Percentiles rank a stretch among this genome's conserved stretches.
Evolutionary conservation across 2,888 invertebrate genomes (phyloP).

Genomic region (Ceratothoa steindachneri): DNA sequence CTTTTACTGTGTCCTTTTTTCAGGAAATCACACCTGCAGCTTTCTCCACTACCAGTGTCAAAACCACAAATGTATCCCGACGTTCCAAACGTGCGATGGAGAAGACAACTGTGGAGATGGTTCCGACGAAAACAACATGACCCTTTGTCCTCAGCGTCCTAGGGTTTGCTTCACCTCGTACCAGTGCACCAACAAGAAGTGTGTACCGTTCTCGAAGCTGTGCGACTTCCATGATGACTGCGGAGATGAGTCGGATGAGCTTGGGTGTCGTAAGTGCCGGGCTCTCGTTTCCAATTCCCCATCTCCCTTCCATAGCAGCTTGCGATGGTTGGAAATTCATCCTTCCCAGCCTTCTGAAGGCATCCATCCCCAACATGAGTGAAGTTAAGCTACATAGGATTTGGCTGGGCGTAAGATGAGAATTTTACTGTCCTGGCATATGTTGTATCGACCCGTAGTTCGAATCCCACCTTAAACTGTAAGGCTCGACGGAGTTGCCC

Average conservation of each 20-base stretch:
- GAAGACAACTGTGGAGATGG: conserved; percentile 91
- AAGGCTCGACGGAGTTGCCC: too few species aligned
- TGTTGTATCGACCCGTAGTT: too few species aligned
- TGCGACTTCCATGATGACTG: conserved; percentile 90
- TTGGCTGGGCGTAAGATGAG: too few species aligned
- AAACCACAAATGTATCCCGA: conserved; percentile 78
- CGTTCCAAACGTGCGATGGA: conserved; percentile 68
- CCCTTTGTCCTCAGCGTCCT: conserved; percentile 71
- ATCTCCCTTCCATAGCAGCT: too few species aligned
- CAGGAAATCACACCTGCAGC: conserved; percentile 77
- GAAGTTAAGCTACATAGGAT: too few species aligned
- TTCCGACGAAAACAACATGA: conserved; percentile 92
- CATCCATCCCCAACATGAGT: too few species aligned
- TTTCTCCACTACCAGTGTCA: conserved; percentile 81
- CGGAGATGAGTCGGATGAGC: conserved; percentile 82
- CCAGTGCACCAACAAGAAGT: conserved; percentile 81
- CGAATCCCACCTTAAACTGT: too few species aligned
- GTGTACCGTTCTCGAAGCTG: conserved; percentile 70
- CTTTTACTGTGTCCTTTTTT: too few species aligned
- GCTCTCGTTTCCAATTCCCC: conserved; percentile 2
- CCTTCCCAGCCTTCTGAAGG: too few species aligned
- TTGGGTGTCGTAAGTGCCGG: conserved; percentile 70
- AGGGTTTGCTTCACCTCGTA: conserved; percentile 67
- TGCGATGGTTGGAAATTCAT: too few species aligned
- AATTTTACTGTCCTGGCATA: too few species aligned